Evolutionary conservation across 2,113 vertebrate species (phyloP), one percentile per base, ranked within the genome.

Genomic region (Gila orcuttii): DNA sequence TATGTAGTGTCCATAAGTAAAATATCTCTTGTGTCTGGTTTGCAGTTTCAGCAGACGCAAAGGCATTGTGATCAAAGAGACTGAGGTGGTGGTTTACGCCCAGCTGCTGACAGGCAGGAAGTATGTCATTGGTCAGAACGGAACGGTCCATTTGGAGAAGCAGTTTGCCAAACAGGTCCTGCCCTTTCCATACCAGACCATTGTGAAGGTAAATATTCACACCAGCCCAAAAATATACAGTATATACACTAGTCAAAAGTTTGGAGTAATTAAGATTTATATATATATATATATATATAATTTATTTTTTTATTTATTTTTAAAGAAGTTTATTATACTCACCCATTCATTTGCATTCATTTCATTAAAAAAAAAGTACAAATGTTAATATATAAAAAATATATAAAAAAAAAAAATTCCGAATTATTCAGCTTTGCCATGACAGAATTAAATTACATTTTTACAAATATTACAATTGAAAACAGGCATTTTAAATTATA

Each of bases 81-180:
- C 97, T 0, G 90, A 87, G 0, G 91, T 96, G 87, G 83, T 99
- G 91, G 71, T 99, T 3, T 97, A 98, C 69, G 96, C 95, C 83
- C 97, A 99, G 89, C 90, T 97, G 91, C 95, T 99, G 82, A 96
- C 96, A 31, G 98, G 98, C 55, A 95, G 93, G 84, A 98, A 96
- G 83, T 99, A 98, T 3, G 94, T 98, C 55, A 92, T 98, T 59
- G 95, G 93, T 90, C 95, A 96, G 81, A 96, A 93, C n/a, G 97
- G 97, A 64, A 94, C 95, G 33, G 97, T 99, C 86, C 94, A 93
- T 90, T 93, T 99, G 83, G 97, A 99, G 93, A 99, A 99, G 84
- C 98, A 99, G 88, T 99, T 98, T 98, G 94, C 97, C 88, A 99
- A 97, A 92, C 98, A 99, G 93, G 90, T 95, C 88, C 94, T 99